phyloP scores from a whole-genome alignment of 2,888 invertebrate genomes.

The Tethea ocularis region DNA sequence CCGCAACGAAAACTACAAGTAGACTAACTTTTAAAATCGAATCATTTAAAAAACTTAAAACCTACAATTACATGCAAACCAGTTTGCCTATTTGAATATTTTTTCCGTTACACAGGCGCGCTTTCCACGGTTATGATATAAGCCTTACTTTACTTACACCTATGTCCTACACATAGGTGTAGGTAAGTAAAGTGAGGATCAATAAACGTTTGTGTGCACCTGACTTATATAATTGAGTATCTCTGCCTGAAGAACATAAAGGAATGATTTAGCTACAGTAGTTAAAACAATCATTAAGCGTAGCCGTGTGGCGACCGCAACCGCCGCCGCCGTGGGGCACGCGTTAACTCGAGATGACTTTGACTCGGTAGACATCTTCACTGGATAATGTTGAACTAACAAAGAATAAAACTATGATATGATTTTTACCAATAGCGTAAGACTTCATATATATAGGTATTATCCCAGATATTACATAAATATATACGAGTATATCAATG shows the following conservation, averaged over 20 bases:
- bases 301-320: constrained; percentile 58
- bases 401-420: constrained; percentile 18
- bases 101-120: neutral
- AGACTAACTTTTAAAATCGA: neutral
- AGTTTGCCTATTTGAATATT: neutral
- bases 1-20: neutral
- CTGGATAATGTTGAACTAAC: constrained; percentile 31
- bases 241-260: constrained; percentile 49
- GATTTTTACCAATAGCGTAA: too few species aligned
- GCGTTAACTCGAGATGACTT: constrained; percentile 46
- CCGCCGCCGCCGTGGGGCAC: constrained; percentile 54
- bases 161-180: neutral
- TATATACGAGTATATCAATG: neutral
- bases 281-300: constrained; percentile 74
- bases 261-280: constrained; percentile 73
- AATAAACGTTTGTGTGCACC: constrained; percentile 26
- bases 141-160: neutral
- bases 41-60: neutral
- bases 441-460: neutral
- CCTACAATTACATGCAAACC: neutral
- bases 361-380: constrained; percentile 55
- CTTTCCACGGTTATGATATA: neutral
- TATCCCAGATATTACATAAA: too few species aligned
- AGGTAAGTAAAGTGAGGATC: too few species aligned
- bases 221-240: constrained; percentile 37